Evolutionary conservation across 2,113 vertebrate genomes (phyloP).

Genomic region (Laticauda laticaudata): DNA sequence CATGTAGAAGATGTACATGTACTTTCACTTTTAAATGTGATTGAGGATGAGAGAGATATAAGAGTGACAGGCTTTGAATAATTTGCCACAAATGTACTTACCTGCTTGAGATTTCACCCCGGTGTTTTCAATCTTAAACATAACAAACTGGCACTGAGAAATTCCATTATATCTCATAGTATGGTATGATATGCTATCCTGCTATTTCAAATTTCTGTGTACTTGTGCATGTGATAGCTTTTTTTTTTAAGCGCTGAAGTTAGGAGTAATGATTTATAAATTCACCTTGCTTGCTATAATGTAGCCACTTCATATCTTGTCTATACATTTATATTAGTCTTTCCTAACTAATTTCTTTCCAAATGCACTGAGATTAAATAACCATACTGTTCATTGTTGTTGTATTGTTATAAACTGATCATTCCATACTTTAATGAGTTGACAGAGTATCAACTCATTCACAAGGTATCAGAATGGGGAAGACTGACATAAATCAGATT

Average conservation of each 20-base stretch:
- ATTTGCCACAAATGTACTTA: neutral
- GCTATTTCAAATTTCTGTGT: neutral
- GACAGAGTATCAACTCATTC: neutral
- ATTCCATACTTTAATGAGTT: neutral
- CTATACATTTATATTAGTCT: neutral
- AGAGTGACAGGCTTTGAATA: neutral
- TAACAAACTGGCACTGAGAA: constrained; percentile 5
- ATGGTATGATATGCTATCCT: neutral
- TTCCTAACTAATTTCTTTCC: neutral
- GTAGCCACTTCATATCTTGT: neutral
- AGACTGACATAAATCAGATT: neutral
- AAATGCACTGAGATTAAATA: neutral
- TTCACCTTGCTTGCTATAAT: neutral
- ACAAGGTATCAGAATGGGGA: neutral
- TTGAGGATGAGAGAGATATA: neutral
- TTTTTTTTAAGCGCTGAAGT: neutral
- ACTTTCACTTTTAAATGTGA: neutral
- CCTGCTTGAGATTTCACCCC: neutral
- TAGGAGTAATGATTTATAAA: neutral
- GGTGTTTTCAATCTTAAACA: neutral
- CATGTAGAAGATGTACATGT: neutral
- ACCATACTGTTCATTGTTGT: neutral
- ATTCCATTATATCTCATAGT: constrained; percentile 13
- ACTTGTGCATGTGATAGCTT: neutral
- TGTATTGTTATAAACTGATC: neutral